Base-by-base conservation (phyloP, 1,140 invertebrate genomes). In the Drosophila truncata region DNA sequence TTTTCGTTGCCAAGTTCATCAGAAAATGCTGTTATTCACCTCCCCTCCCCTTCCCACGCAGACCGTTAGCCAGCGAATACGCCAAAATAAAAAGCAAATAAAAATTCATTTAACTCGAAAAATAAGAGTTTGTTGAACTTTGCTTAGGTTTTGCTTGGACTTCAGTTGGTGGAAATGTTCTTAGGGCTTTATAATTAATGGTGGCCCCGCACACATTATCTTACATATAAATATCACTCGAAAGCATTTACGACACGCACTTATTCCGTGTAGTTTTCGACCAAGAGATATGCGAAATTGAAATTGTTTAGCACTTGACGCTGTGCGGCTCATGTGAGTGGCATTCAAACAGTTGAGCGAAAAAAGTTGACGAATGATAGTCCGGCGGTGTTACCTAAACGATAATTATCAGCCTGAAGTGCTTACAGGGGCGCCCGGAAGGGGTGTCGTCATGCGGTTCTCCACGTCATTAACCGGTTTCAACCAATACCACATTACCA, bases 1-100 rank as follows among this genome's bases (percentile, higher is more conserved):
- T 78, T 61, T 75, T 90, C 78, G 63, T 66, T 90, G 86, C 85
- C 85, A 90, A 90, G 85, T 90, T 90, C 81, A 78, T 69, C 55
- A 69, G 27, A 67, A 76, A 60, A 23, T 49, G 42, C 37, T 41
- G 41, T n/a, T 42, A 13, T 25, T 18, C 20, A 4, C 27, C 18
- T 16, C 25, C 18, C 20, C 25, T 70, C 42, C 41, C 66, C 35
- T 41, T 59, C 27, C 44, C 66, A 35, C 20, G 13, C 69, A 20
- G 27, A 58, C 35, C 42, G 69, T 59, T 72, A 50, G 52, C 66
- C 10, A 35, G 23, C 41, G 16, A 39, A 31, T 18, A 31, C 14
- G 14, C 27, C 20, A 46, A 65, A 46, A n/a, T n/a, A 67, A 35
- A 49, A 25, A 31, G 27, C 27, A n/a, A 27, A 55, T 27, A 55